Evolutionary conservation across 2,797 vertebrate genomes (phyloP).

Genomic region (Poecilia gillii): DNA sequence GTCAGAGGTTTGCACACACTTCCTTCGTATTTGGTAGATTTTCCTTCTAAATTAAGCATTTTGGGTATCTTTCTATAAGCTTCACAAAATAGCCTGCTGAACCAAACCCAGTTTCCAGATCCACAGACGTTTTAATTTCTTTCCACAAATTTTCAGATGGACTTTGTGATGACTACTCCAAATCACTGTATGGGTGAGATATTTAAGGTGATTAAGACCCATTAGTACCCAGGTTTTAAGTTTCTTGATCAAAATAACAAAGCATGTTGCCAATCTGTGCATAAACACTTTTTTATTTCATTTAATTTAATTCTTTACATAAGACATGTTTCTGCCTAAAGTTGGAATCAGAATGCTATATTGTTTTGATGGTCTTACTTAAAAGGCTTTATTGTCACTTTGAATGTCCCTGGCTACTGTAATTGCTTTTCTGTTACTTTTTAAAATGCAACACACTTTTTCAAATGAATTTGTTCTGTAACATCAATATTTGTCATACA

Average conservation of each 20-base stretch:
- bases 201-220: background rate
- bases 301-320: background rate
- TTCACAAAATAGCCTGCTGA: background rate
- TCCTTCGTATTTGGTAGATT: background rate
- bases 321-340: background rate
- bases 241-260: background rate
- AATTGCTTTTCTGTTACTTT: background rate
- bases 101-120: background rate
- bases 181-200: background rate
- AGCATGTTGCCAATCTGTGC: background rate
- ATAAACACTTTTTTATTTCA: background rate
- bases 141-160: background rate
- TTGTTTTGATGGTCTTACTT: background rate
- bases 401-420: background rate
- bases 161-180: background rate
- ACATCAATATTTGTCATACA: background rate
- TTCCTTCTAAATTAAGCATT: background rate
- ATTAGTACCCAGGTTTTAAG: background rate
- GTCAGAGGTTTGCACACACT: background rate
- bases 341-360: background rate
- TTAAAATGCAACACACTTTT: background rate
- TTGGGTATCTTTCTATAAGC: background rate
- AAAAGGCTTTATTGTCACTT: background rate
- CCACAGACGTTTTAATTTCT: background rate
- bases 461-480: background rate